Evolutionary conservation across 2,888 invertebrate genomes (phyloP), one percentile per base, ranked within the genome.

Genomic region (Carpatolechia fugitivella): DNA sequence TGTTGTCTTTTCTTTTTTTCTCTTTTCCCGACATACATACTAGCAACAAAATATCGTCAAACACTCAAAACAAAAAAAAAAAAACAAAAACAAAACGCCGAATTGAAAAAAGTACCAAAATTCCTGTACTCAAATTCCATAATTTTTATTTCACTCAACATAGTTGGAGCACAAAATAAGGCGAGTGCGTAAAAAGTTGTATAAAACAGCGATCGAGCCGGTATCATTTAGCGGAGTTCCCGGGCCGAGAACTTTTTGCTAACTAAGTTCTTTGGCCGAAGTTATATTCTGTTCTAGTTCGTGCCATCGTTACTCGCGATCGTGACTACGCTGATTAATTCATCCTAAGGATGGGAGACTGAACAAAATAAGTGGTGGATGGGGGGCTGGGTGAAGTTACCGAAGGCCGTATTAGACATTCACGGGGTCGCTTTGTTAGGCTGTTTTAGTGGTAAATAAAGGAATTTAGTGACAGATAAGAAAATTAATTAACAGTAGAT

Each of bases 251-350:
- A 76, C 65, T 81, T 77, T 63, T 60, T 58, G 61, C 60, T 61
- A 70, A 68, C 73, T 67, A 76, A 78, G 70, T 80, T 78, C 68
- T 70, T 74, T 68, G 59, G 62, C 51, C 53, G 55, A 74, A 77
- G 72, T 78, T 81, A 78, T 78, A 80, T 82, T 78, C 76, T 76
- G 64, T 62, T 65, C 70, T 68, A 68, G 74, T 77, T 63, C 82
- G 82, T 85, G 84, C 77, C 73, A 74, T 86, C 88, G 76, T 88
- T 88, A 87, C 75, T 59, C 63, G 54, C 64, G 77, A 80, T 82
- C 88, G 87, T 89, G 88, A 86, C 85, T 80, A 61, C 63, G 76
- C 74, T 81, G 82, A 86, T 88, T 86, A 87, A 87, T 86, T 83
- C 79, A 79, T 78, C 69, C 63, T 40, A 65, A 60, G 68, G 63